Base-by-base conservation (phyloP, 2,888 invertebrate species). In the Trichogramma dendrolimi region DNA sequence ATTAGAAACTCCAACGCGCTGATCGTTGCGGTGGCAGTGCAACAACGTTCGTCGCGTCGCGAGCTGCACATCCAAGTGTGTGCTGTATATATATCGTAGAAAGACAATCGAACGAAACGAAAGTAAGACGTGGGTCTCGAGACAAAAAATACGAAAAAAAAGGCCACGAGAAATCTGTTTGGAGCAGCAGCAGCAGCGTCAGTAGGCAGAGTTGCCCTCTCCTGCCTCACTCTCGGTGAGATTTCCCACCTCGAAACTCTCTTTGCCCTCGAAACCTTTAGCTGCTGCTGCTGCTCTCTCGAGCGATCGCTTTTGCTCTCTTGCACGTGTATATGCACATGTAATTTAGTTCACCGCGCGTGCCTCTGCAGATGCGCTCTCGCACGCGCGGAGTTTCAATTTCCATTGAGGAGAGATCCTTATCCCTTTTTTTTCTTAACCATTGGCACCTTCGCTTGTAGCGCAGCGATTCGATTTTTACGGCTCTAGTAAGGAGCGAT, bases 201-300 rank as follows among this genome's bases (percentile, higher is more conserved):
- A 27, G 27, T 27, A 27, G 27, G 27, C 27, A 27, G 27, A 27
- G 27, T 27, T 27, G 27, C 27, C 27, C 27, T 27, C 27, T 2
- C 27, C 27, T 27, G n/a, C 58, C 40, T 38, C 53, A 6, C 41
- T 6, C 27, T 11, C 27, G 11, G 39, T 48, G 55, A 58, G 53
- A 50, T 62, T 57, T 55, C 49, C 50, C 54, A 49, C 10, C 55
- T 2, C 14, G 11, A 54, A 51, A 65, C 62, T 69, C 68, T 69
- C 68, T 69, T 69, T 70, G 72, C 69, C 70, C 71, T 70, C 69
- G 67, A 72, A 72, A 72, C 70, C 69, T 70, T 72, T 70, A 27
- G 27, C 27, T 27, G 27, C 27, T 27, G 27, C 27, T 27, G 14
- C 14, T 14, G 27, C 27, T 27, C 27, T 27, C 27, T 52, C 42